Percentiles rank a stretch among this genome's conserved stretches.
These are phyloP conservation scores for Hystrix brachyura DNA, from an alignment of 2,113 vertebrate genomes.

Conservation along the genomic window DNA sequence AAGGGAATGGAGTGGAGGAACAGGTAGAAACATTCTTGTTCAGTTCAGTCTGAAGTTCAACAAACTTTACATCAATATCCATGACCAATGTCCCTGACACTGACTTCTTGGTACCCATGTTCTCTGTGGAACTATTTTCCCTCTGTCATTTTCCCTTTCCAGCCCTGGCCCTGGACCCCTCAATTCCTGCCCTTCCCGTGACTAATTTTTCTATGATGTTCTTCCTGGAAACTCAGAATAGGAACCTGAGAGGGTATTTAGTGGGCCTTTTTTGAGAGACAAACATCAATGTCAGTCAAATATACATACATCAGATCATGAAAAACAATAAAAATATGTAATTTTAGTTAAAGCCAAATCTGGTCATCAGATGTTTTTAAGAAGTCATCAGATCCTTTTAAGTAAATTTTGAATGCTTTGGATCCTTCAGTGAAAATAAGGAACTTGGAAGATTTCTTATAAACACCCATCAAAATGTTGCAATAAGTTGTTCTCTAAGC, in stretches of 20 bases:
- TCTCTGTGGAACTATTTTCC: not conserved
- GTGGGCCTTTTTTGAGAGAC: not conserved
- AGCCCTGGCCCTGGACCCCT: not conserved
- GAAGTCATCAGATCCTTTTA: slow-evolving; percentile 36
- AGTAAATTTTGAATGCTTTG: slow-evolving; percentile 61
- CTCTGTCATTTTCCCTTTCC: not conserved
- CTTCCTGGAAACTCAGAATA: not conserved
- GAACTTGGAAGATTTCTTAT: slow-evolving; percentile 47
- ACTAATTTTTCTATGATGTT: slow-evolving; percentile 7
- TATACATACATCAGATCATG: not conserved
- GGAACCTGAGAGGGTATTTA: not conserved
- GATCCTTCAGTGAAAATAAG: slow-evolving; percentile 56
- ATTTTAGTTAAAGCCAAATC: slow-evolving; percentile 55
- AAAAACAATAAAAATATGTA: slow-evolving; percentile 33
- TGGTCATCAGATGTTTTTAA: slow-evolving; percentile 49
- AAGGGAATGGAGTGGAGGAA: not conserved
- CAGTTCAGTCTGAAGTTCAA: not conserved
- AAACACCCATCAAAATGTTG: slow-evolving; percentile 48
- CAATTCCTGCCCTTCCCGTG: not conserved
- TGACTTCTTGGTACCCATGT: not conserved
- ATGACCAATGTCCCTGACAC: not conserved
- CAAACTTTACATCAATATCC: not conserved
- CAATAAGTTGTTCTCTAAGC: slow-evolving; percentile 13
- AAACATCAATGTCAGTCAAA: not conserved
- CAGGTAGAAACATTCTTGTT: not conserved